A percentile compares a stretch with the other conserved stretches of the same genome.
phyloP scores from a whole-genome alignment of 1,140 invertebrate genomes.

The Drosophila pectinifera region DNA sequence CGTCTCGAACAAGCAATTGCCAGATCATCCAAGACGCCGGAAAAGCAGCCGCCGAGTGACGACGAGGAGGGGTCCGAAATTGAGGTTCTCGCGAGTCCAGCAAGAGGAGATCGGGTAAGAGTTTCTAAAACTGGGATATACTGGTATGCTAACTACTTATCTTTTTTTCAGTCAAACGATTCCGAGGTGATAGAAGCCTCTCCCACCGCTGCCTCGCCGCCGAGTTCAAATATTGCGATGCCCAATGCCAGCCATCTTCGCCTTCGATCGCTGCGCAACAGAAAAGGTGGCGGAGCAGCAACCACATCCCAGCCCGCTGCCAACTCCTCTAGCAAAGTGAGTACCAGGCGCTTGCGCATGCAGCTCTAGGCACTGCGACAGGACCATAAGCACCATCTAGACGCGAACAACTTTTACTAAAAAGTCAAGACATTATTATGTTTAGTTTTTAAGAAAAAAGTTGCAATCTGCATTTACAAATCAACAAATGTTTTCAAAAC shows the following conservation, averaged over 20 bases:
- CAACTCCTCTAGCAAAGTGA: slow-evolving; percentile 64
- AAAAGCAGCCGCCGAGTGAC: slow-evolving; percentile 5
- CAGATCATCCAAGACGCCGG: slow-evolving; percentile 55
- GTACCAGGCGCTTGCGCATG: slow-evolving; percentile 61
- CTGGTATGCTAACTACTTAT: neutral
- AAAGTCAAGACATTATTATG: slow-evolving; percentile 3
- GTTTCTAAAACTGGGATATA: no score
- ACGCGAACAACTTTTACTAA: neutral
- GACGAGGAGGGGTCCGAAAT: neutral
- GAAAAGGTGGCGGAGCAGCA: slow-evolving; percentile 21
- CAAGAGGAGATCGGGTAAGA: slow-evolving; percentile 11
- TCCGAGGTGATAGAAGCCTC: slow-evolving; percentile 67
- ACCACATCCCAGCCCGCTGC: slow-evolving; percentile 16
- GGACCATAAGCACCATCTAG: slow-evolving; percentile 10
- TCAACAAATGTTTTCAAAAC: slow-evolving; percentile 52
- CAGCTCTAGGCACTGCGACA: slow-evolving; percentile 55
- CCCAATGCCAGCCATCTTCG: slow-evolving; percentile 42
- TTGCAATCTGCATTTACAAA: slow-evolving; percentile 48
- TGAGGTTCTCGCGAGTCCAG: neutral
- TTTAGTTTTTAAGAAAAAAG: slow-evolving; percentile 27
- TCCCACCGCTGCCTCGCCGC: slow-evolving; percentile 40
- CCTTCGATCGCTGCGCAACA: slow-evolving; percentile 52
- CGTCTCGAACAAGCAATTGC: slow-evolving; percentile 43
- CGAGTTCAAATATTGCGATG: neutral
- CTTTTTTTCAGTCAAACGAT: slow-evolving; percentile 35